Evolutionary conservation across 2,888 invertebrate genomes (phyloP), one percentile per base, ranked within the genome.

Genomic region (Drosophila silvestris): DNA sequence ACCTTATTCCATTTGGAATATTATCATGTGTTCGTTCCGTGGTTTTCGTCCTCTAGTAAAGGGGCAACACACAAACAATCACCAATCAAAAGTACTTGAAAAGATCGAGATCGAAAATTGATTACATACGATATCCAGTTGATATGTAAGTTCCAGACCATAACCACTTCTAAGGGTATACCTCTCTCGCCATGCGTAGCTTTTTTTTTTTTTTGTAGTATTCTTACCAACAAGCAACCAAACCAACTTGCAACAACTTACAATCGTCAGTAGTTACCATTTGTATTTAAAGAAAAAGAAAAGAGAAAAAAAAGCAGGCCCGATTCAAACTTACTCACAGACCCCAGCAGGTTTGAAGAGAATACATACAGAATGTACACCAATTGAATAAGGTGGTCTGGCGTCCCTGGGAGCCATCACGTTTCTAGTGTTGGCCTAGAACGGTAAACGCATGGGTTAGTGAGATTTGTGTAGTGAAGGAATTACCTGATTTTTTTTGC

Each of bases 351-450:
- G 57, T 65, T 74, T 61, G 65, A 39, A 72, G 35, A 60, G 44
- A 74, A 30, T 52, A 58, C 35, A 67, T 47, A 47, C 26, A 47
- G 16, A 67, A 57, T 39, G 57, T 51, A 75, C 58, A 78, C 70
- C 77, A 81, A 80, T 70, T 65, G 65, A 77, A 76, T 77, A 60
- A 63, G 77, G 57, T 71, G 78, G 57, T 60, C 74, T 74, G 74
- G 77, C 52, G 32, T 66, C 52, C 72, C 76, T 67, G 47, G 82
- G 70, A 74, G 74, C 85, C 77, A 85, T 73, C 76, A 83, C 79
- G 79, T 86, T 85, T 83, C 87, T 89, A 85, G 91, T 81, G 91
- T 76, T 82, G 88, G 82, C 85, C 86, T 87, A 87, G 91, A 87
- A 87, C 75, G 88, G 91, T 79, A 91, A 88, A 87, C 83, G 81